Evolutionary conservation across 2,113 vertebrate genomes (phyloP).

Genomic region (Pagrus major): DNA sequence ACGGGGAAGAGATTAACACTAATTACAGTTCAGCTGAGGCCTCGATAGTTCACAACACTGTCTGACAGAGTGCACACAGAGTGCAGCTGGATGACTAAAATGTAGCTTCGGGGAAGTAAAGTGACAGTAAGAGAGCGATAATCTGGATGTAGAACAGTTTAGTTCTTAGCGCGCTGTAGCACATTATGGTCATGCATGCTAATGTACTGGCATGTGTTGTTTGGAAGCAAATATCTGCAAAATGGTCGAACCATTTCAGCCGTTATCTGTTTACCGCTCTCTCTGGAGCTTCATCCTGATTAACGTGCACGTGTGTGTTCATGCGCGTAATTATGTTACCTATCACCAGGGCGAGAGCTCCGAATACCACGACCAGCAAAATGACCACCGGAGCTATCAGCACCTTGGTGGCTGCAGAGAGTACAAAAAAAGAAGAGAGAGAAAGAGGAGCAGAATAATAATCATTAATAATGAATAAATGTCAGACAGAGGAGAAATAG

Average conservation of each 20-base stretch:
- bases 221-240: constrained; percentile 13
- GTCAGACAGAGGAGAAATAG: neutral
- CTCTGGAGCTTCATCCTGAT: neutral
- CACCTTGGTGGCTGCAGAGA: constrained; percentile 91
- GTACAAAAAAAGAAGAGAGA: constrained; percentile 33
- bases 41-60: constrained; percentile 26
- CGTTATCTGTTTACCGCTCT: neutral
- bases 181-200: neutral
- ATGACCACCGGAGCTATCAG: constrained; percentile 93
- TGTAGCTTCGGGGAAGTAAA: neutral
- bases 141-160: neutral
- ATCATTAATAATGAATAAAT: constrained; percentile 12
- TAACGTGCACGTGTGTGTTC: constrained; percentile 18
- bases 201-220: neutral
- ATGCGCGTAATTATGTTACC: constrained; percentile 84
- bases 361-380: constrained; percentile 93
- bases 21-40: constrained; percentile 62
- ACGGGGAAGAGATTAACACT: constrained; percentile 55
- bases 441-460: constrained; percentile 1
- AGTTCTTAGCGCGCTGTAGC: too few species aligned
- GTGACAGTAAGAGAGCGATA: neutral
- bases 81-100: constrained; percentile 33
- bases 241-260: constrained; percentile 14
- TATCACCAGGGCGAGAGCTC: constrained; percentile 93
- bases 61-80: constrained; percentile 26